phyloP scores from a whole-genome alignment of 2,797 vertebrate genomes.

The Oreochromis mossambicus region DNA sequence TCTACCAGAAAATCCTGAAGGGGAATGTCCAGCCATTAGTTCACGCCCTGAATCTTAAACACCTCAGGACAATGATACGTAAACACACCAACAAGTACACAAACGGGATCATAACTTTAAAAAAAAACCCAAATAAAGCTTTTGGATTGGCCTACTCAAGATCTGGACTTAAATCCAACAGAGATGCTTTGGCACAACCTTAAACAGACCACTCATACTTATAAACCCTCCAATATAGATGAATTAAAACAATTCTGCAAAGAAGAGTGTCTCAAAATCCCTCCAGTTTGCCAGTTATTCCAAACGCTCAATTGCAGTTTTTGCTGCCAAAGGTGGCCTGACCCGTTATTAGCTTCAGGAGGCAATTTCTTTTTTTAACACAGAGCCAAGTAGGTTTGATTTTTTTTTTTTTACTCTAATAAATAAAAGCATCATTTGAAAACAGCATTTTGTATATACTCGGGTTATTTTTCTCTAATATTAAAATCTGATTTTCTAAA shows the following conservation, averaged over 20 bases:
- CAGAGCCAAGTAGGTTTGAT: not conserved
- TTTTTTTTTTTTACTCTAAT: not conserved
- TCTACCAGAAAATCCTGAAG: not conserved
- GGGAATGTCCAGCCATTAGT: not conserved
- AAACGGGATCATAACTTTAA: not conserved
- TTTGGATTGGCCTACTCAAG: not conserved
- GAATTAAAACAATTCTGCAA: not conserved
- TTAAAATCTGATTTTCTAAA: not conserved
- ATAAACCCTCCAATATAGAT: not conserved
- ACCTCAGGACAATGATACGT: not conserved
- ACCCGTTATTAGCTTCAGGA: not conserved
- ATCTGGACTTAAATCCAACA: not conserved
- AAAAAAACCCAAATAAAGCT: not conserved
- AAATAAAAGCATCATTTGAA: not conserved
- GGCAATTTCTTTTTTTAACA: not conserved
- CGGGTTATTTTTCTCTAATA: not conserved
- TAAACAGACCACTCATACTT: not conserved
- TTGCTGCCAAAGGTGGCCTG: not conserved
- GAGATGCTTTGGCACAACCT: not conserved
- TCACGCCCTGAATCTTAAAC: not conserved
- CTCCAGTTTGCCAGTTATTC: not conserved
- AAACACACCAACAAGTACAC: not conserved
- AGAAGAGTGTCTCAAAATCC: not conserved
- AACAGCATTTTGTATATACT: not conserved
- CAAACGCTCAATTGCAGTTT: not conserved